These are phyloP conservation scores for Sebastes iracundus DNA, from an alignment of 2,797 vertebrate genomes.

Conservation along the genomic window DNA sequence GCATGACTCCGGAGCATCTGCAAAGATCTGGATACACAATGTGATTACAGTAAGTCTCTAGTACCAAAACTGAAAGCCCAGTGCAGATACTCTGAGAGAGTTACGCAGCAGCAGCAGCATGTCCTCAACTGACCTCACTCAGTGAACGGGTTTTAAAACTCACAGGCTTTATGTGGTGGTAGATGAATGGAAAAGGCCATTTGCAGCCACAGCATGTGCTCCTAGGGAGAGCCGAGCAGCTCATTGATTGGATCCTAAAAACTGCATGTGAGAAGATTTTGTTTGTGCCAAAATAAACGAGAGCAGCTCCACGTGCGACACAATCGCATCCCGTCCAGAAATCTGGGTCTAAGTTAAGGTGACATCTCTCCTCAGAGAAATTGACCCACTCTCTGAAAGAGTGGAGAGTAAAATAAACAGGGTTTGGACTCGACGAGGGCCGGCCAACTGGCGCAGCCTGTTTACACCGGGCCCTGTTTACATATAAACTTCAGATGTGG, in stretches of 20 bases:
- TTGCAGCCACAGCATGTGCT: slow-evolving; percentile 53
- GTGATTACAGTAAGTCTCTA: slow-evolving; percentile 37
- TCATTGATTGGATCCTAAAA: slow-evolving; percentile 57
- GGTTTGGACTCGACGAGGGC: slow-evolving; percentile 39
- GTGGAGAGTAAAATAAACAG: slow-evolving; percentile 63
- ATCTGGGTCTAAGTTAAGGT: slow-evolving; percentile 47
- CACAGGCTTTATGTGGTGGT: slow-evolving; percentile 32
- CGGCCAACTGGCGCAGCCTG: slow-evolving; percentile 65
- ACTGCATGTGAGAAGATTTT: slow-evolving; percentile 48
- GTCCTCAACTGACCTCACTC: slow-evolving; percentile 62
- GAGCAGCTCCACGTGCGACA: slow-evolving; percentile 30
- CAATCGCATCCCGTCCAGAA: slow-evolving; percentile 35
- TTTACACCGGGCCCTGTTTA: slow-evolving; percentile 77
- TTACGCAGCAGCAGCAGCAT: slow-evolving; percentile 24
- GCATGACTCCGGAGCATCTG: slow-evolving; percentile 87
- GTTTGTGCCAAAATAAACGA: slow-evolving; percentile 53
- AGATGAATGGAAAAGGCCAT: slow-evolving; percentile 57
- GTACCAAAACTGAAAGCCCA: slow-evolving; percentile 4
- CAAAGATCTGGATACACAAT: slow-evolving; percentile 89
- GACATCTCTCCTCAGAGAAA: slow-evolving; percentile 53
- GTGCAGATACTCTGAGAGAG: slow-evolving; percentile 10
- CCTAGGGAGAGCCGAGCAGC: slow-evolving; percentile 38
- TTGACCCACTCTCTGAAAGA: slow-evolving; percentile 57
- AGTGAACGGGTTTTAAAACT: slow-evolving; percentile 44
- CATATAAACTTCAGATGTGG: slow-evolving; percentile 78